Conservation (phyloP, 2,113 vertebrate species). For the Aviceda subcristata region DNA sequence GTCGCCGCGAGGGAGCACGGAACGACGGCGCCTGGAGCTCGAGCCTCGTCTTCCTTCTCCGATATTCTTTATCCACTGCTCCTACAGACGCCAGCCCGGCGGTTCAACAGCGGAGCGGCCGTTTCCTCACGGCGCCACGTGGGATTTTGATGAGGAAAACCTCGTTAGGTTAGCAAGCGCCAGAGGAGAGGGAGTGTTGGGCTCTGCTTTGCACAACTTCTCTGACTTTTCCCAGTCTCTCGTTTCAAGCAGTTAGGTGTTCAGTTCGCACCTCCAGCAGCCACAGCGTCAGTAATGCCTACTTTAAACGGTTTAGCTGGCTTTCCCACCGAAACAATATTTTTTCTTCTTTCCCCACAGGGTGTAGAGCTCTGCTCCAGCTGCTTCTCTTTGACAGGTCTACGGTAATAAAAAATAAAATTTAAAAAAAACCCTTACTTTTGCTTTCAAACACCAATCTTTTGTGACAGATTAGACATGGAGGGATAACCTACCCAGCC, state of each 20-base stretch:
- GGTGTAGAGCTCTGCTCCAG: constrained; percentile 34
- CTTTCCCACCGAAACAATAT: constrained; percentile 16
- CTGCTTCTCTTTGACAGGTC: constrained; percentile 56
- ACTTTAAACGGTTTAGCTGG: constrained; percentile 55
- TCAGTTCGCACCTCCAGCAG: constrained; percentile 33
- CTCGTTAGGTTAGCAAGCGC: background rate
- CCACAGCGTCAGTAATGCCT: constrained; percentile 47
- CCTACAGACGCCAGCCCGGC: background rate
- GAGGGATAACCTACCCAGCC: constrained; percentile 5
- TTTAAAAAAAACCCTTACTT: background rate
- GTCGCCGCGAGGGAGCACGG: background rate
- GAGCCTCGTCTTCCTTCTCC: background rate
- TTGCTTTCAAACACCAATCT: constrained; percentile 57
- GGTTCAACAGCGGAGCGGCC: background rate
- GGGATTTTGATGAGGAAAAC: background rate
- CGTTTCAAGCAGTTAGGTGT: background rate
- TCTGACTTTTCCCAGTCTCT: background rate
- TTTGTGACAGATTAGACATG: constrained; percentile 41
- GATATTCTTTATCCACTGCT: background rate
- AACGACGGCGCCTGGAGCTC: background rate
- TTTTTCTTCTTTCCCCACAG: constrained; percentile 33
- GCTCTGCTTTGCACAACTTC: background rate
- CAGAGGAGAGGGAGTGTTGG: background rate
- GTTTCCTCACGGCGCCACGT: background rate
- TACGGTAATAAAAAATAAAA: constrained; percentile 46